Evolutionary conservation across 2,888 invertebrate species (phyloP).

Genomic region (Papilio elwesi): DNA sequence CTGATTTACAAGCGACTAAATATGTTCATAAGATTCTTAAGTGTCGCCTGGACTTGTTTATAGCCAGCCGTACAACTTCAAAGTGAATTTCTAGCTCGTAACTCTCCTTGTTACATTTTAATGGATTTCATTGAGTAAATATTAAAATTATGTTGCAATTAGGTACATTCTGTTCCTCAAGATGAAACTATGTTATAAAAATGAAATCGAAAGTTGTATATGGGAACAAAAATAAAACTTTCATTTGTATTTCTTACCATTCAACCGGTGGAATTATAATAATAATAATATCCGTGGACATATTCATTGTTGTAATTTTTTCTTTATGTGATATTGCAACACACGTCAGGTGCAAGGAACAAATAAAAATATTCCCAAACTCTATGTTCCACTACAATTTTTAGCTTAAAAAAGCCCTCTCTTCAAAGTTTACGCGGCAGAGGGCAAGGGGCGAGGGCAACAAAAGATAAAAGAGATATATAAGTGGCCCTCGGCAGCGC

Average conservation of each 20-base stretch:
- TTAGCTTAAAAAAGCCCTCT: slow-evolving; percentile 66
- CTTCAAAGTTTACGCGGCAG: slow-evolving; percentile 64
- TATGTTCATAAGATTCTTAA: slow-evolving; percentile 68
- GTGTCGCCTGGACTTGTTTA: slow-evolving; percentile 36
- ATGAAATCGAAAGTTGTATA: no score
- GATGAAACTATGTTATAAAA: no score
- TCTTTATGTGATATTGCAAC: background rate
- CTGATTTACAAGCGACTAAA: slow-evolving; percentile 66
- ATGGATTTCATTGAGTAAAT: slow-evolving; percentile 6
- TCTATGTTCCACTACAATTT: slow-evolving; percentile 52
- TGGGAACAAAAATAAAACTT: no score
- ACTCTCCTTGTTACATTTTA: slow-evolving; percentile 21
- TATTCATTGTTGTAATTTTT: no score
- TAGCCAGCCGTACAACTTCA: slow-evolving; percentile 16
- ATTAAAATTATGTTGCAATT: slow-evolving; percentile 15
- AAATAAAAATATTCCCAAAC: slow-evolving; percentile 41
- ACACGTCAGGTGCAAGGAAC: background rate
- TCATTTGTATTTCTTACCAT: no score
- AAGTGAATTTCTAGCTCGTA: slow-evolving; percentile 24
- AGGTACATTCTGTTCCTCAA: no score
- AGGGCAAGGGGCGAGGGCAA: slow-evolving; percentile 74
- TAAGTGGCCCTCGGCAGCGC: slow-evolving; percentile 82
- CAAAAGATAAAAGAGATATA: slow-evolving; percentile 84
- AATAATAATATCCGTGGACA: no score
- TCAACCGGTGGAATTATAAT: no score